Conservation (phyloP, 2,888 invertebrate genomes). For the Yponomeuta sedellus region DNA sequence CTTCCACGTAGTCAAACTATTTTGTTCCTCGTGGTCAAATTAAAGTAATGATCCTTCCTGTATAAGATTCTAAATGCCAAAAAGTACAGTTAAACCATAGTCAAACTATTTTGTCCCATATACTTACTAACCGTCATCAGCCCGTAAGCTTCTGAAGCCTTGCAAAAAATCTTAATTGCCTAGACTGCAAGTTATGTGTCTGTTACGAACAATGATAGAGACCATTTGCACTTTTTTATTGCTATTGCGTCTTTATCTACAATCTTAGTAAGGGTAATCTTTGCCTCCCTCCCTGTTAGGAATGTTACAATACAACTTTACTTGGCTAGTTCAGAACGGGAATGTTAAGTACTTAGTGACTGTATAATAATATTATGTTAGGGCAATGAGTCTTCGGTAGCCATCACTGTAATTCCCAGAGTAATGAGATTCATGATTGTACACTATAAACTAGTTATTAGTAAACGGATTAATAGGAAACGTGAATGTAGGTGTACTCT, state of each 20-base stretch:
- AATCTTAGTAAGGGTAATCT: neutral
- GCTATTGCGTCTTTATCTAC: neutral
- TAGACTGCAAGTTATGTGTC: neutral
- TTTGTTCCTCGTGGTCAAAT: too few relatives aligned
- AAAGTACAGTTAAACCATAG: too few relatives aligned
- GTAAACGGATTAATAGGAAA: conserved; percentile 52
- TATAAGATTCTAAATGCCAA: too few relatives aligned
- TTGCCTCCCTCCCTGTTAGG: neutral
- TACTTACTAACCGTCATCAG: conserved; percentile 5
- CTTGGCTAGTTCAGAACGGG: neutral
- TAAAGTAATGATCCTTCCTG: too few relatives aligned
- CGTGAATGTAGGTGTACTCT: too few relatives aligned
- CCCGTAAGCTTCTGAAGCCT: neutral
- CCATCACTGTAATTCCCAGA: conserved; percentile 33
- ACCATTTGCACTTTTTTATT: neutral
- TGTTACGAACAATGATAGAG: neutral
- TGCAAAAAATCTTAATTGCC: conserved; percentile 1
- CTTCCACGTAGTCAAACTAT: too few relatives aligned
- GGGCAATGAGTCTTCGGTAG: conserved; percentile 13
- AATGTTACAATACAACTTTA: neutral
- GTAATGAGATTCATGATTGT: conserved; percentile 42
- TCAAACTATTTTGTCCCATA: too few relatives aligned
- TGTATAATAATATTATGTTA: neutral
- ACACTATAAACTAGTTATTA: conserved; percentile 32
- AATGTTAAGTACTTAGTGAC: conserved; percentile 3